A percentile compares a stretch with the other conserved stretches of the same genome.
Conservation (phyloP, 2,888 invertebrate species). For the Clunio marinus region DNA sequence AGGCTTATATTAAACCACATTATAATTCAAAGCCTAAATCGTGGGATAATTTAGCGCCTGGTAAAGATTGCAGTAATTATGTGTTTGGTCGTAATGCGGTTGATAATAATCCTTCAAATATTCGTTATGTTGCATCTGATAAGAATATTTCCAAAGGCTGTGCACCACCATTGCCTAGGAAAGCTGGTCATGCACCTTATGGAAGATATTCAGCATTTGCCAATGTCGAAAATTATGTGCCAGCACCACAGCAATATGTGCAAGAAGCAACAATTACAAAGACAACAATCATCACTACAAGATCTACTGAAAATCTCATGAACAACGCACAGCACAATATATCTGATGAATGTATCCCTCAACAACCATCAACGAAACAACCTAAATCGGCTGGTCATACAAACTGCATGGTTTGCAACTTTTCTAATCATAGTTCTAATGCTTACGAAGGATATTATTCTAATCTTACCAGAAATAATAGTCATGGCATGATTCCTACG, state of each 20-base stretch:
- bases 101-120: slow-evolving; percentile 42
- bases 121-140: too few relatives aligned
- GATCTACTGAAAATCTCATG: slow-evolving; percentile 76
- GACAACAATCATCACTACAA: slow-evolving; percentile 57
- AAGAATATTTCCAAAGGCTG: slow-evolving; percentile 39
- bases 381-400: slow-evolving; percentile 8
- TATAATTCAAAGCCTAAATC: slow-evolving; percentile 73
- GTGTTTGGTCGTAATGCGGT: slow-evolving; percentile 86
- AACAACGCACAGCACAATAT: slow-evolving; percentile 59
- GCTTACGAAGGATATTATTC: slow-evolving; percentile 47
- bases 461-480: slow-evolving; percentile 46
- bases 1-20: slow-evolving; percentile 49
- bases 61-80: slow-evolving; percentile 79
- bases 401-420: slow-evolving; percentile 43
- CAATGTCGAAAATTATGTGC: slow-evolving; percentile 51
- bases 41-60: slow-evolving; percentile 78
- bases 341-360: slow-evolving; percentile 65
- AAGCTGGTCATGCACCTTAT: slow-evolving; percentile 43
- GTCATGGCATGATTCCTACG: slow-evolving; percentile 51
- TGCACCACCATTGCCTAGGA: slow-evolving; percentile 40
- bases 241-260: slow-evolving; percentile 51
- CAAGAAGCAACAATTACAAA: slow-evolving; percentile 54
- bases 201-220: slow-evolving; percentile 51
- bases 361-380: slow-evolving; percentile 36
- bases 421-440: slow-evolving; percentile 44